These are phyloP conservation scores for Seira sanloemensis DNA, from an alignment of 2,888 invertebrate genomes.

Conservation along the genomic window DNA sequence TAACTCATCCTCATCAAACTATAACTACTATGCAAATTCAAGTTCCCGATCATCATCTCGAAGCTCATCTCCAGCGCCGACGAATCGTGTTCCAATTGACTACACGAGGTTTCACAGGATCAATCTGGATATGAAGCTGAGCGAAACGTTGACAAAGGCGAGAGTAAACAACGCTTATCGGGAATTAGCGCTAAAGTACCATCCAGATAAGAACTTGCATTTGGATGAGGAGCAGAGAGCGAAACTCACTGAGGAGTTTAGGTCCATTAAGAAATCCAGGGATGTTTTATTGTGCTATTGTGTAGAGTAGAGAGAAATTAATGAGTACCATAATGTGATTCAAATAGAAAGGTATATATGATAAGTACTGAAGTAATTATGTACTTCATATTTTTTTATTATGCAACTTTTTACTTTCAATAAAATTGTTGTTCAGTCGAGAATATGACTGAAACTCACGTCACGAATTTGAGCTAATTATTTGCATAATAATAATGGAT, in stretches of 20 bases:
- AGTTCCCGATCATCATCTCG: neutral
- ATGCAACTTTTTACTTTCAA: too few species aligned
- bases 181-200: slow-evolving; percentile 29
- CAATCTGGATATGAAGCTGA: slow-evolving; percentile 15
- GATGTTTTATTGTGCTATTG: slow-evolving; percentile 28
- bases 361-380: too few species aligned
- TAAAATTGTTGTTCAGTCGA: too few species aligned
- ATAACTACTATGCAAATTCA: too few species aligned
- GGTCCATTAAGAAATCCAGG: slow-evolving; percentile 29
- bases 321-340: neutral
- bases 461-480: too few species aligned
- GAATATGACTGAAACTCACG: too few species aligned
- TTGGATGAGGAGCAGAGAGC: neutral
- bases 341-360: too few species aligned
- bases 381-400: too few species aligned
- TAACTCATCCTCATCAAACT: neutral
- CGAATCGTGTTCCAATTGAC: slow-evolving; percentile 1
- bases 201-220: slow-evolving; percentile 40
- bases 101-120: slow-evolving; percentile 22
- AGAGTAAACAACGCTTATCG: slow-evolving; percentile 40
- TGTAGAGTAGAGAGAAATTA: neutral
- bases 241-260: slow-evolving; percentile 35
- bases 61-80: neutral
- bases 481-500: too few species aligned
- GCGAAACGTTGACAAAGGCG: slow-evolving; percentile 20